Conservation (phyloP, 2,113 vertebrate species). For the Electrona antarctica region DNA sequence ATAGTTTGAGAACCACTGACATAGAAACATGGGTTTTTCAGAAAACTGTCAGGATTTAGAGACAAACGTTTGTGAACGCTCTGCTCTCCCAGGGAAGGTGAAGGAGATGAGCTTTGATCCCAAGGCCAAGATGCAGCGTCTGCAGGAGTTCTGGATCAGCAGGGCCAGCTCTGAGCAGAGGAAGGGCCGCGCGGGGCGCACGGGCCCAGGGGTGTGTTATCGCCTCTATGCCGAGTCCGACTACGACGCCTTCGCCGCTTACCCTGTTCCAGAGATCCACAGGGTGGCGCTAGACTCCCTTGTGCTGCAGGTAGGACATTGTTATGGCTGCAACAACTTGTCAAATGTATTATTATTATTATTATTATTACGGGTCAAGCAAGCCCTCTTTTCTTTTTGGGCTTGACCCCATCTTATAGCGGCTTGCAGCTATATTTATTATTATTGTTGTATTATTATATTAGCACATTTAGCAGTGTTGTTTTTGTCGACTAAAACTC, state of each 20-base stretch:
- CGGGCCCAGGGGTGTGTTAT: conserved; percentile 90
- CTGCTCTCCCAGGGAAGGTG: conserved; percentile 84
- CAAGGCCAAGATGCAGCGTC: conserved; percentile 88
- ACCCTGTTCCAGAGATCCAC: conserved; percentile 90
- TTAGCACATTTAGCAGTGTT: too few species aligned
- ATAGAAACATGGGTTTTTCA: too few species aligned
- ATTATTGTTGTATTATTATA: too few species aligned
- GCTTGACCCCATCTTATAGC: too few species aligned
- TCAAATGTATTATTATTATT: neutral
- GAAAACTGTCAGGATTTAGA: neutral
- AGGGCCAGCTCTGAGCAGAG: conserved; percentile 92
- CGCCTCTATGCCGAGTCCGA: conserved; percentile 90
- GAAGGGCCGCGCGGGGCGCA: conserved; percentile 90
- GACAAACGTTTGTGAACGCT: neutral
- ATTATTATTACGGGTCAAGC: too few species aligned
- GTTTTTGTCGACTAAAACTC: too few species aligned
- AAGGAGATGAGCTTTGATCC: conserved; percentile 96
- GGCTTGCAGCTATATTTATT: too few species aligned
- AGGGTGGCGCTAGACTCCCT: conserved; percentile 87
- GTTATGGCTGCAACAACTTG: neutral
- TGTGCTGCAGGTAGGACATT: conserved; percentile 84
- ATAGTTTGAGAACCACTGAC: too few species aligned
- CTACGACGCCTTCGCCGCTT: conserved; percentile 86
- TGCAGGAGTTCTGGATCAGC: conserved; percentile 98
- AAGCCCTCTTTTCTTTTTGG: too few species aligned